Base-by-base conservation (phyloP, 2,797 vertebrate species). In the Catostomus latipinnis region DNA sequence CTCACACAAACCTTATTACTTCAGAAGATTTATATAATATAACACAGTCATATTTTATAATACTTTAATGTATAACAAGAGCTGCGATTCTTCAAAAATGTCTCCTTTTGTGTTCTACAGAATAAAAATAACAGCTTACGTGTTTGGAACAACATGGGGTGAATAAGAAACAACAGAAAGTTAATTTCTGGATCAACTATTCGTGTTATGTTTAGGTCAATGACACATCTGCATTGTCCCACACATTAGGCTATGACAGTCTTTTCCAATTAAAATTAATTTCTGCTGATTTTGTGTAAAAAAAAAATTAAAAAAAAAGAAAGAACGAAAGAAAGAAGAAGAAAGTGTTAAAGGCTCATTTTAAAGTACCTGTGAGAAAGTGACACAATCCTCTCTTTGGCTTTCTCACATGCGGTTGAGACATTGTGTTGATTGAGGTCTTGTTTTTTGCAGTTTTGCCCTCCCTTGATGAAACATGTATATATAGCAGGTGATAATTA, bases 401-500 rank as follows among this genome's bases (percentile, higher is more conserved):
- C 46, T 34, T 83, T 85, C 82, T 76, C 84, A 86, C 84, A 86
- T 87, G 86, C 89, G 73, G 76, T 81, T 13, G 18, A 84, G 81
- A 71, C 81, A 82, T 73, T 45, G 85, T 83, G 85, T 88, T 88
- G 83, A 86, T 85, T 88, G 83, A 85, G 74, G 74, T 80, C 82
- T 82, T 81, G 63, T 84, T 84, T 66, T 74, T 74, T 62, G 77
- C 76, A 63, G 81, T 86, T 81, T 58, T 84, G 71, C 76, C 53
- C 69, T 82, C 79, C 76, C 76, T 63, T 73, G 77, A 72, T 78
- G 43, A 1, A 80, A 77, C 86, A 83, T 91, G 90, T 92, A 94
- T 92, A 93, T 93, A 92, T 91, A 92, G 91, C 91, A 93, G 88
- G 92, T 93, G 93, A 91, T 93, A 93, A 94, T 94, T 94, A 90